These are phyloP conservation scores for Leguminivora glycinivorella DNA, from an alignment of 1,140 invertebrate species.

Conservation along the genomic window DNA sequence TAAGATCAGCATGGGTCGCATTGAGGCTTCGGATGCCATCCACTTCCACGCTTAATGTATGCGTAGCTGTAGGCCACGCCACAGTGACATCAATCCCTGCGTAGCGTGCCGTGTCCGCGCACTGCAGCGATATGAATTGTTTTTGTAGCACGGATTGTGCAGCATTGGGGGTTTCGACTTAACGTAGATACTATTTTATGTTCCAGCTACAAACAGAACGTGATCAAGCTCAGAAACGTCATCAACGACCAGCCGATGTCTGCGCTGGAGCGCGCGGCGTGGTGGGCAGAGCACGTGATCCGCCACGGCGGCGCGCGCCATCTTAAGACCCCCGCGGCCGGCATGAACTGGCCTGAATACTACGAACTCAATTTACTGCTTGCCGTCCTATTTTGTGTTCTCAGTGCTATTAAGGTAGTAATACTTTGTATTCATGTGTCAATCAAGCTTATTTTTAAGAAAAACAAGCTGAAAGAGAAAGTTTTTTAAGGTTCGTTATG, in stretches of 20 bases:
- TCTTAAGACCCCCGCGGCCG: constrained; percentile 66
- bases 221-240: constrained; percentile 50
- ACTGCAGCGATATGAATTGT: no score
- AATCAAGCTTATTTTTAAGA: constrained; percentile 4
- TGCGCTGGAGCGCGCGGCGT: constrained; percentile 70
- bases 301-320: constrained; percentile 75
- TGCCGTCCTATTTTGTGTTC: background rate
- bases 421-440: constrained; percentile 6
- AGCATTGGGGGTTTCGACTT: constrained; percentile 30
- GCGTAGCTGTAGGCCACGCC: no score
- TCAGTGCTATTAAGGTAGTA: background rate
- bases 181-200: background rate
- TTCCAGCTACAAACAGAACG: constrained; percentile 50
- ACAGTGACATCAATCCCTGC: no score
- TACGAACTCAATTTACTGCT: constrained; percentile 74
- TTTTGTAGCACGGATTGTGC: no score
- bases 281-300: constrained; percentile 77
- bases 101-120: no score
- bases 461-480: background rate
- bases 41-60: no score
- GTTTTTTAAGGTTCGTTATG: background rate
- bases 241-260: constrained; percentile 77
- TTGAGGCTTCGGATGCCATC: no score
- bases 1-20: no score
- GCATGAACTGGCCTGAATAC: constrained; percentile 74